Conservation (phyloP, 1,140 invertebrate species). For the Zaprionus davidi region DNA sequence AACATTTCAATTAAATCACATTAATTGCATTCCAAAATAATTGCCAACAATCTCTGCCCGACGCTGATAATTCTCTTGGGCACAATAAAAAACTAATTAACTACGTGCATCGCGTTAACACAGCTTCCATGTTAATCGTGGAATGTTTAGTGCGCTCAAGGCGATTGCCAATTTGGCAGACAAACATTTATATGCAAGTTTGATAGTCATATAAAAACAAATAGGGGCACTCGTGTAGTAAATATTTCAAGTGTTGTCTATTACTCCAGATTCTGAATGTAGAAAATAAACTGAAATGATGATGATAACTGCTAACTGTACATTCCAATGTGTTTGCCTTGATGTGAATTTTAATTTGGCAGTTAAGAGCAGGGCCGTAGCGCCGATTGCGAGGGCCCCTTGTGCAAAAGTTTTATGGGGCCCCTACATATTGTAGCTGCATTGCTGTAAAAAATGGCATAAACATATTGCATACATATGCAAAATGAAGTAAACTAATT, state of each 20-base stretch:
- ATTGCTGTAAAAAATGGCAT: too few relatives aligned
- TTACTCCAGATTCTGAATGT: not conserved
- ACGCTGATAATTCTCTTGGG: not conserved
- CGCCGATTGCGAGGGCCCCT: too few relatives aligned
- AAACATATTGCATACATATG: too few relatives aligned
- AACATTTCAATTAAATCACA: slow-evolving; percentile 5
- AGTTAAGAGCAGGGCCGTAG: not conserved
- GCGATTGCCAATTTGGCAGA: not conserved
- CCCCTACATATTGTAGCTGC: too few relatives aligned
- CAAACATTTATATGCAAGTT: not conserved
- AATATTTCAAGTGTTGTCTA: not conserved
- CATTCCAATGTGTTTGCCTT: not conserved
- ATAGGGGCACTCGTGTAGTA: not conserved
- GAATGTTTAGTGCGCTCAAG: not conserved
- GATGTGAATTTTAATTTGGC: not conserved
- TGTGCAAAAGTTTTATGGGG: too few relatives aligned
- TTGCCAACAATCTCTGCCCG: not conserved
- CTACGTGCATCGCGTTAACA: not conserved
- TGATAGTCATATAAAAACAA: not conserved
- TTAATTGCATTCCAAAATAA: slow-evolving; percentile 12
- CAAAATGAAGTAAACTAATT: too few relatives aligned
- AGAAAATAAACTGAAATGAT: not conserved
- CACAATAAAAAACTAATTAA: slow-evolving; percentile 9
- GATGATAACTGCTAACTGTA: not conserved
- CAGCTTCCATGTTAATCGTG: not conserved